These are phyloP conservation scores for Metridium senile DNA, from an alignment of 92 coral and sea anemone genomes.

Conservation along the genomic window DNA sequence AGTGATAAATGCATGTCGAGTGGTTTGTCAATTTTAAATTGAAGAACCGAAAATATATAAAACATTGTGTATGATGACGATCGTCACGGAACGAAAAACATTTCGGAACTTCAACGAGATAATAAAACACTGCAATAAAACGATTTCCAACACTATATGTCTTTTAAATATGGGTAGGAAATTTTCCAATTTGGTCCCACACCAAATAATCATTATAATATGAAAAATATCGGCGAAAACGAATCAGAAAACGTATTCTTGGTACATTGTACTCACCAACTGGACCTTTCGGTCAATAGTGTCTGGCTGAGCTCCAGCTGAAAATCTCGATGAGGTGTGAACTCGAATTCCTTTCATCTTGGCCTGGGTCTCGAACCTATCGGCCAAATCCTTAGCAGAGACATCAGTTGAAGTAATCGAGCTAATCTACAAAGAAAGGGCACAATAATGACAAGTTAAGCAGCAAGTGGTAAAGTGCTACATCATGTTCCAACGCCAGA, in stretches of 20 bases:
- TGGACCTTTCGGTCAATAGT: conserved; percentile 81
- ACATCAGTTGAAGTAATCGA: conserved; percentile 80
- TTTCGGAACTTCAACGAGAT: too few relatives aligned
- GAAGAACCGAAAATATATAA: too few relatives aligned
- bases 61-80: too few relatives aligned
- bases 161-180: too few relatives aligned
- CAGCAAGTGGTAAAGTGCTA: conserved; percentile 18
- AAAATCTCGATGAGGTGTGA: conserved; percentile 73
- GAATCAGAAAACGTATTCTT: background rate
- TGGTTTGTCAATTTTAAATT: too few relatives aligned
- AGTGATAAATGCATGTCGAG: too few relatives aligned
- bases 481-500: conserved; percentile 1
- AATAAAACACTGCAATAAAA: too few relatives aligned
- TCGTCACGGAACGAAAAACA: too few relatives aligned
- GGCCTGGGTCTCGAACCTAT: conserved; percentile 78
- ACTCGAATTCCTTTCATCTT: conserved; percentile 80
- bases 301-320: conserved; percentile 68
- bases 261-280: conserved; percentile 55
- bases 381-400: conserved; percentile 74
- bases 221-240: too few relatives aligned
- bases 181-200: too few relatives aligned
- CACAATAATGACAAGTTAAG: conserved; percentile 23
- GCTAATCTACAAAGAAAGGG: conserved; percentile 70
- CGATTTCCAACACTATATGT: too few relatives aligned
- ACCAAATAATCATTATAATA: too few relatives aligned